Evolutionary conservation across 1,140 invertebrate genomes (phyloP), one percentile per base, ranked within the genome.

Genomic region (Rhopalosiphum padi): DNA sequence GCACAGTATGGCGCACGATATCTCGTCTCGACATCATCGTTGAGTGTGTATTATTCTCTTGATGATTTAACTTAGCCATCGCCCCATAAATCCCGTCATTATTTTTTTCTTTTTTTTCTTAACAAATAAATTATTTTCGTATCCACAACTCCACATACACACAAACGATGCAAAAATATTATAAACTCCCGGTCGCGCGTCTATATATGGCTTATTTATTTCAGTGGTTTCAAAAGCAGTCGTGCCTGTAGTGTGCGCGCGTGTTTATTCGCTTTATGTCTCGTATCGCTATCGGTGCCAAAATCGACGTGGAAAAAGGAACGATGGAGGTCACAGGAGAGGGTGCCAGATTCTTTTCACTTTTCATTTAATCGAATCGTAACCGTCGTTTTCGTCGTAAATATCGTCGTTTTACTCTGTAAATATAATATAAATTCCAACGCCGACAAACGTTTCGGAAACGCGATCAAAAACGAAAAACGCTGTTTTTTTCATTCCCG

Each of bases 351-450:
- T 89, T 89, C 88, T 55, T 92, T 92, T 92, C 77, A 92, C 60
- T 92, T 92, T 91, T 48, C 90, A 9, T 91, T 82, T 91, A 91
- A 89, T 89, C 51, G 88, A 89, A 89, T 89, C 88, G 87, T 89
- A 53, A 53, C 87, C 87, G 46, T 88, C 46, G 46, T 53, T 22
- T n/a, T 53, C n/a, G 21, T 89, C 88, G 51, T 89, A 89, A 89
- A 89, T 89, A 55, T 55, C n/a, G 41, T 43, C 35, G 46, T 89
- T 89, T 55, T 55, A 89, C 35, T 35, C 35, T 55, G 88, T 37
- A 89, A 9, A 89, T 53, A 55, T 55, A 89, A 77, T 87, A 87
- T 46, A 48, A 86, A 86, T 46, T n/a, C 86, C 30, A 9, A 55
- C 35, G 25, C 35, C 88, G 51, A 89, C 51, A 55, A 55, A 89